phyloP scores from a whole-genome alignment of 1,140 invertebrate genomes.

The Drosophila kepulauana region DNA sequence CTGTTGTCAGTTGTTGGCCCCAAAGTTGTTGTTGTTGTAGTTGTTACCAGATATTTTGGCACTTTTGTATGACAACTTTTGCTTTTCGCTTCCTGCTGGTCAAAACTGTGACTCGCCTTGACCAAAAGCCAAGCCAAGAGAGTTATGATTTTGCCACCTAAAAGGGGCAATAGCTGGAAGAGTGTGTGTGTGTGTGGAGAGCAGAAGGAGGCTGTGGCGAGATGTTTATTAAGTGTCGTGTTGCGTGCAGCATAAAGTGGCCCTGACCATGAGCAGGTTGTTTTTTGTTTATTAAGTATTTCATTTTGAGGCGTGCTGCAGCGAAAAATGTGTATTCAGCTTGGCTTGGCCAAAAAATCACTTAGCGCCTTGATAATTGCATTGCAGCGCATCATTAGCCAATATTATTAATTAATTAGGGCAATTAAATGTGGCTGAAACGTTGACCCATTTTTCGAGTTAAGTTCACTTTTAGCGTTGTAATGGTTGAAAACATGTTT shows the following conservation, averaged over 20 bases:
- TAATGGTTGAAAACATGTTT: slow-evolving; percentile 38
- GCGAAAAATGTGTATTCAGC: not conserved
- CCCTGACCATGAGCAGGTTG: slow-evolving; percentile 53
- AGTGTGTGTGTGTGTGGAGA: not conserved
- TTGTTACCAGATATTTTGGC: slow-evolving; percentile 25
- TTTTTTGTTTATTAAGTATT: not conserved
- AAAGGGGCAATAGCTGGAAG: not conserved
- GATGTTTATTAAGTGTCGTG: slow-evolving; percentile 1
- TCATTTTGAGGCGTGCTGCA: not conserved
- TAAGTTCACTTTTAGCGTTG: not conserved
- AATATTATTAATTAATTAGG: slow-evolving; percentile 42
- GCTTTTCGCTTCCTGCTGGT: slow-evolving; percentile 3
- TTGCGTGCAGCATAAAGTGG: slow-evolving; percentile 27
- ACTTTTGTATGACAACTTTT: slow-evolving; percentile 37
- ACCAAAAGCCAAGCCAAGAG: slow-evolving; percentile 12
- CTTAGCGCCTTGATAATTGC: slow-evolving; percentile 44
- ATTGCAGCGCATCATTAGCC: slow-evolving; percentile 25
- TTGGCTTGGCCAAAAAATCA: slow-evolving; percentile 9
- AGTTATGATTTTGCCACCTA: slow-evolving; percentile 2
- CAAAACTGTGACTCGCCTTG: slow-evolving; percentile 20
- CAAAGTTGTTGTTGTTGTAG: slow-evolving; percentile 8
- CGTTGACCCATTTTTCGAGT: slow-evolving; percentile 30
- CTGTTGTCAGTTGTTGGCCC: not conserved
- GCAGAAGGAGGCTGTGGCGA: not conserved
- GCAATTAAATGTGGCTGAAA: slow-evolving; percentile 18